Evolutionary conservation across 2,797 vertebrate species (phyloP), one percentile per base, ranked within the genome.

Genomic region (Rhincodon typus): DNA sequence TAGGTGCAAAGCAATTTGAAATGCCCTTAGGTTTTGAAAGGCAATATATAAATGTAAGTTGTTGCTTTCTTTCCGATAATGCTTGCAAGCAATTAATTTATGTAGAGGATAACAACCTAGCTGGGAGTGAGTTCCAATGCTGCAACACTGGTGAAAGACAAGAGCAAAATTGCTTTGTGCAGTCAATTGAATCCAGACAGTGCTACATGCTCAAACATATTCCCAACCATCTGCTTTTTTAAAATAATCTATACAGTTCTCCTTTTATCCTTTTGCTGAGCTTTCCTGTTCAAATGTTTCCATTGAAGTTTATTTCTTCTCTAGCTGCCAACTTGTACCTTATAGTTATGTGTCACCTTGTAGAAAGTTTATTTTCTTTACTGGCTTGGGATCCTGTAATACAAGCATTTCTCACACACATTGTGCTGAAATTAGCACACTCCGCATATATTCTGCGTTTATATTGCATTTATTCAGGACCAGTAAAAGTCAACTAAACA

Each of bases 291-390:
- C 8, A 88, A 30, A 50, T 53, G 42, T 46, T 88, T 57, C 86
- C 25, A 57, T 88, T 88, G 50, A 88, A 88, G 86, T 57, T 57
- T 57, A 30, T 57, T 88, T 88, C 86, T 88, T 88, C 50, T 88
- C 25, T 30, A 25, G 25, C 50, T 88, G 86, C 86, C 50, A 88
- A 53, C 50, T 30, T 57, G 3, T 34, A 88, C 46, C 50, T 88
- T 88, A 57, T 50, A 27, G 21, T 25, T 50, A 21, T 27, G 50
- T 88, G 50, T 88, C 86, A 88, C 86, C 86, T 88, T 88, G 86
- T 5, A 30, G 86, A 88, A 53, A 4, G 50, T 34, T 17, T 34
- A 8, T 30, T 88, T 34, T 57, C 86, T 30, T 57, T 4, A 15
- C 86, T 30, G 42, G 30, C 30, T 74, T 74, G 30, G 8, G 72